Evolutionary conservation across 2,797 vertebrate species (phyloP).

Genomic region (Kryptolebias ocellatus): DNA sequence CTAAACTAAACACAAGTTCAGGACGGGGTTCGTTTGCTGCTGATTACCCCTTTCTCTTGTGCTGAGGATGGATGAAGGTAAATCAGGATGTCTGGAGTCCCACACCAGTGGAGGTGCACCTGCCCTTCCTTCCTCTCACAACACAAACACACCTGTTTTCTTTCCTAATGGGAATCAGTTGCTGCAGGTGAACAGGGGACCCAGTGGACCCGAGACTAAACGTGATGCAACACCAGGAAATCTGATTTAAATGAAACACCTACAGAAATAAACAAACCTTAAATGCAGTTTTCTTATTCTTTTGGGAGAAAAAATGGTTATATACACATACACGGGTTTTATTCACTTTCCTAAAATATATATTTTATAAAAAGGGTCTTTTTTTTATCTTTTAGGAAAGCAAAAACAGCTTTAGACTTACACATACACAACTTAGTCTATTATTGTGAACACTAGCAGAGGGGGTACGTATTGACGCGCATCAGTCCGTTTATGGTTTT

Average conservation of each 20-base stretch:
- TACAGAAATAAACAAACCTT: constrained; percentile 5
- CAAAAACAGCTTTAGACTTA: too few species aligned
- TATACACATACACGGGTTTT: neutral
- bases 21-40: constrained; percentile 1
- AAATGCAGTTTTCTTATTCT: constrained; percentile 5
- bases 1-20: neutral
- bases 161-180: constrained; percentile 63
- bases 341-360: neutral
- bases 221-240: constrained; percentile 78
- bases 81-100: constrained; percentile 8
- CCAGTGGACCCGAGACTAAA: constrained; percentile 56
- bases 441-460: neutral
- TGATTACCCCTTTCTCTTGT: constrained; percentile 1
- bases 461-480: constrained; percentile 15
- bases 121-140: constrained; percentile 44
- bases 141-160: constrained; percentile 58
- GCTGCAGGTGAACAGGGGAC: constrained; percentile 65
- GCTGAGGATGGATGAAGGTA: constrained; percentile 2
- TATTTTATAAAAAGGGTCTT: too few species aligned
- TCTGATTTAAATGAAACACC: constrained; percentile 10
- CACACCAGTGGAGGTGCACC: constrained; percentile 39
- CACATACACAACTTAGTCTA: too few species aligned
- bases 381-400: too few species aligned
- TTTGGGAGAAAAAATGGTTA: neutral
- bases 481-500: neutral